Evolutionary conservation across 2,113 vertebrate genomes (phyloP), one percentile per base, ranked within the genome.

Genomic region (Apteryx mantelli): DNA sequence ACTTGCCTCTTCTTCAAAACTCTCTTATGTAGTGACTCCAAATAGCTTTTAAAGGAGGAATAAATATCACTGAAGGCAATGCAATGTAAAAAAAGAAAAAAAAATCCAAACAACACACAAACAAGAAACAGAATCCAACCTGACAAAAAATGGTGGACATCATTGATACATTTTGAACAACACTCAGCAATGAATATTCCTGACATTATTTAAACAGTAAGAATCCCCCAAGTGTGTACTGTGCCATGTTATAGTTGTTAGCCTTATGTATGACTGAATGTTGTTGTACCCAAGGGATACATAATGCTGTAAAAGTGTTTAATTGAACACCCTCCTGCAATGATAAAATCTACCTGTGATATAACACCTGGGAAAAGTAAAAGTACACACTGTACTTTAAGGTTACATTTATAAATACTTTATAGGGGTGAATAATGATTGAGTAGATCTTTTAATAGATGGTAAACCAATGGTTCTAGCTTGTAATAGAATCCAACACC

Each of bases 11-110:
- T 80, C 40, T 93, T 78, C 32, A 78, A n/a, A 86, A 58, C 46
- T 91, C 36, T 15, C 5, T 73, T 82, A n/a, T 48, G 46, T 36
- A 88, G 42, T 65, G 66, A 88, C 82, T 88, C 26, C 60, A 76
- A 44, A 58, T 68, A 74, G 78, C 18, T 95, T 91, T 92, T 56
- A 52, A 84, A 93, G 83, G 40, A 95, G 36, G 73, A 88, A 44
- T 82, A 88, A 86, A 71, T 91, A 69, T 90, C 55, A 65, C 21
- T 58, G 53, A 88, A 74, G 30, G 19, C 28, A 81, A 90, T 68
- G 50, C 7, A 78, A 91, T 38, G 68, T 55, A 55, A 61, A 46
- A 15, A 91, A 88, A 66, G 83, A 82, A 48, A 77, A 91, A 65
- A 11, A 48, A 40, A 28, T 12, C 24, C 26, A 89, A 71, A 82